Evolutionary conservation across 2,888 invertebrate species (phyloP).

Genomic region (Crossocerus cetratus): DNA sequence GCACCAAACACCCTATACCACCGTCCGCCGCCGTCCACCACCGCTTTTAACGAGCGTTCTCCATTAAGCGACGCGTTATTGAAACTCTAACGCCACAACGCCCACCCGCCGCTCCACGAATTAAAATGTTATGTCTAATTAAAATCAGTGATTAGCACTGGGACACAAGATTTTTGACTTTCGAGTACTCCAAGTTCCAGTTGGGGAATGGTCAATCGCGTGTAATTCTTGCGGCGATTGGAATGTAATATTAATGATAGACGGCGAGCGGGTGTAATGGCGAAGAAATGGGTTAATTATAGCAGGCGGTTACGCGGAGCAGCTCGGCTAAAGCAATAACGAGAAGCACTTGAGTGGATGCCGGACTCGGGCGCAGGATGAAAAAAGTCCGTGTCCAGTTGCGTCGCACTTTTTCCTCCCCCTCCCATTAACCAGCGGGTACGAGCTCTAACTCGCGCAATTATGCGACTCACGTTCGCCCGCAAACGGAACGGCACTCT

Average conservation of each 20-base stretch:
- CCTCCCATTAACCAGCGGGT: not conserved
- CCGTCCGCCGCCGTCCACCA: not conserved
- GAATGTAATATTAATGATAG: no score
- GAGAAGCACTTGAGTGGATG: not conserved
- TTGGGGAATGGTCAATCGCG: no score
- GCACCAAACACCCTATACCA: not conserved
- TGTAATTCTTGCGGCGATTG: no score
- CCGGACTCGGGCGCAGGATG: not conserved
- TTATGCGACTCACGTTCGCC: constrained; percentile 38
- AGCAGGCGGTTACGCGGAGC: no score
- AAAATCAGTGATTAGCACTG: no score
- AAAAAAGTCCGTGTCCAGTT: not conserved
- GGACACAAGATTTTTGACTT: no score
- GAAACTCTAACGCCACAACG: not conserved
- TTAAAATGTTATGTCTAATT: not conserved
- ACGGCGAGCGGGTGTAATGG: no score
- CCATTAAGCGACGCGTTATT: not conserved
- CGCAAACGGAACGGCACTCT: not conserved
- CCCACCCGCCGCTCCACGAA: no score
- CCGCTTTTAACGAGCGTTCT: not conserved
- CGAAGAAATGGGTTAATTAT: no score
- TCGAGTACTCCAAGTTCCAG: no score
- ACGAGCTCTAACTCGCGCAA: not conserved
- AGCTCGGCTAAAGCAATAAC: no score
- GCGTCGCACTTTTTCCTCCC: constrained; percentile 3